Evolutionary conservation across 2,888 invertebrate species (phyloP).

Genomic region (Caenorhabditis zanzibari): DNA sequence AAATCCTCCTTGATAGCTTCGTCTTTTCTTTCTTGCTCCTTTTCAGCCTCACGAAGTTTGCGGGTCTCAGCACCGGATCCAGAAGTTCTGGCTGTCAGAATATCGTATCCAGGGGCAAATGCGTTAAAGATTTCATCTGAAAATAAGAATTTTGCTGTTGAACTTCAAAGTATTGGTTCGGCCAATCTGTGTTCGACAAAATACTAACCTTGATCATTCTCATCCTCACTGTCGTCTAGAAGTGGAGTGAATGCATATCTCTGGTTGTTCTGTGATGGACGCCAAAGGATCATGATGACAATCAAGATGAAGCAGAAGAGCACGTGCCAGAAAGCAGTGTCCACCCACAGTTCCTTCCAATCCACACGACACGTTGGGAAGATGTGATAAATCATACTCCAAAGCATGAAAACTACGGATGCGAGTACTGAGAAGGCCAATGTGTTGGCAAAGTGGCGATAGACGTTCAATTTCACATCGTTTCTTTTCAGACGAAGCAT

Average conservation of each 20-base stretch:
- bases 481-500: slow-evolving; percentile 93
- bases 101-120: slow-evolving; percentile 70
- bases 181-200: not conserved
- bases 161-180: no score
- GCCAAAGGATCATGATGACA: slow-evolving; percentile 95
- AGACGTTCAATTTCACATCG: slow-evolving; percentile 91
- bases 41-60: slow-evolving; percentile 64
- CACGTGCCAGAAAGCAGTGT: slow-evolving; percentile 96
- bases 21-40: slow-evolving; percentile 66
- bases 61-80: slow-evolving; percentile 70
- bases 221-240: slow-evolving; percentile 90
- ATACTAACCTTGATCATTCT: slow-evolving; percentile 86
- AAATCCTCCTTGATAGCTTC: slow-evolving; percentile 87
- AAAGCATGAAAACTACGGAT: slow-evolving; percentile 94
- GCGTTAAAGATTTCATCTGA: slow-evolving; percentile 78
- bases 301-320: slow-evolving; percentile 92
- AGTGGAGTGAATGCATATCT: slow-evolving; percentile 93
- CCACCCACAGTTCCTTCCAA: slow-evolving; percentile 95
- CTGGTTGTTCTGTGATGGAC: slow-evolving; percentile 96
- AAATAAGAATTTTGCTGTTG: no score
- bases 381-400: slow-evolving; percentile 91
- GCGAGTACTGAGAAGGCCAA: slow-evolving; percentile 92
- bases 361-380: slow-evolving; percentile 90
- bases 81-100: slow-evolving; percentile 66
- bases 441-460: slow-evolving; percentile 95